Conservation (phyloP, 30 jellyfish, hydroid and myxozoan species). For the Aurelia sp. region DNA sequence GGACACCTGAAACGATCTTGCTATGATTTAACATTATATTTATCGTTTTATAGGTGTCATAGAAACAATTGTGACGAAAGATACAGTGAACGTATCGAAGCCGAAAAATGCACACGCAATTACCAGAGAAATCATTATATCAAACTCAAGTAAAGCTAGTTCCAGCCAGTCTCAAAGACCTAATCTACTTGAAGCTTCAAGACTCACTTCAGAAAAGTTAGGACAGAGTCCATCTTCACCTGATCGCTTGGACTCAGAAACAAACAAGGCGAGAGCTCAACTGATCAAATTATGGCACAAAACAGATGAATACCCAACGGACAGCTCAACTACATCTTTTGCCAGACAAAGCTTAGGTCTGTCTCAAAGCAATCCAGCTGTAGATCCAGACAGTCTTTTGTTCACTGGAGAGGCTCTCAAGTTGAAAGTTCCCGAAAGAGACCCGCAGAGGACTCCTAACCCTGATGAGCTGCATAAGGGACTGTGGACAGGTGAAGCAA, state of each 20-base stretch:
- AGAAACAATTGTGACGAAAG: conserved; percentile 35
- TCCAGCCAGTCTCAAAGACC: not conserved
- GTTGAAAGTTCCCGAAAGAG: conserved; percentile 8
- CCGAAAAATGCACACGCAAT: conserved; percentile 1
- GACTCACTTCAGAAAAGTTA: not conserved
- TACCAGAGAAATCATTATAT: not conserved
- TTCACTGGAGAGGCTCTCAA: conserved; percentile 11
- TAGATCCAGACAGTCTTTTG: not conserved
- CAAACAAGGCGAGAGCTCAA: not conserved
- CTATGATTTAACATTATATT: not conserved
- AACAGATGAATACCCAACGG: not conserved
- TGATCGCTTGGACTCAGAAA: not conserved
- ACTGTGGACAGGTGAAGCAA: conserved; percentile 61
- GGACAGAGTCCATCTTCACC: too few relatives aligned
- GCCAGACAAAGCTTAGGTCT: not conserved
- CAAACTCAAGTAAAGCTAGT: not conserved
- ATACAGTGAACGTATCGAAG: conserved; percentile 7
- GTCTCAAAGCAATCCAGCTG: not conserved
- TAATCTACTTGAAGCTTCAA: too few relatives aligned
- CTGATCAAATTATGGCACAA: not conserved
- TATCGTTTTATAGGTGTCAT: conserved; percentile 23
- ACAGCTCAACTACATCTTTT: not conserved
- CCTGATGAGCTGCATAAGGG: conserved; percentile 63
- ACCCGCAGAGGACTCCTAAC: conserved; percentile 34
- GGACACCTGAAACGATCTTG: too few relatives aligned